phyloP scores from a whole-genome alignment of 2,113 vertebrate genomes.

The Paratilapia polleni region DNA sequence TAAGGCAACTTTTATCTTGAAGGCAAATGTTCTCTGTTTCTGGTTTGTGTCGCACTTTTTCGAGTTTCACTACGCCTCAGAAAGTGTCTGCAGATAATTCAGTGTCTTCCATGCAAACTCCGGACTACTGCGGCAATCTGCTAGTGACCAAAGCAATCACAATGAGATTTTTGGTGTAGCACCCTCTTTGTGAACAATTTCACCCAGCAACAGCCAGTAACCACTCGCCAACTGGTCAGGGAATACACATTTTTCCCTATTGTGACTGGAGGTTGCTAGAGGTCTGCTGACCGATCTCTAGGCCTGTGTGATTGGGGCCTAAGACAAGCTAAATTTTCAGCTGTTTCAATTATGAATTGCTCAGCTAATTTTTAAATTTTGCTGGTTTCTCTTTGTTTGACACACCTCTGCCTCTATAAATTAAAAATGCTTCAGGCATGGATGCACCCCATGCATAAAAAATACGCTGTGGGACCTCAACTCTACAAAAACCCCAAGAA shows the following conservation, averaged over 20 bases:
- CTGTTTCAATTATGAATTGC: no score
- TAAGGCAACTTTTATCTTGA: accelerated
- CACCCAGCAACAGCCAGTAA: not conserved
- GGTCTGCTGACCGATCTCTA: no score
- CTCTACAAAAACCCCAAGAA: not conserved
- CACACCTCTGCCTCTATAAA: not conserved
- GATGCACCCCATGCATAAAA: not conserved
- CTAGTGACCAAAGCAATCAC: no score
- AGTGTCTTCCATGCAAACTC: not conserved
- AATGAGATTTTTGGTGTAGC: accelerated
- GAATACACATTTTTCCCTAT: no score
- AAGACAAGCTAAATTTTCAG: no score
- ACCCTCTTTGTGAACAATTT: not conserved
- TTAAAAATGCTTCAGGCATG: not conserved
- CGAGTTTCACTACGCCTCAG: no score
- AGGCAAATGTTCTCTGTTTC: not conserved
- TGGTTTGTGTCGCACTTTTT: no score
- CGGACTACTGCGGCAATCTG: not conserved
- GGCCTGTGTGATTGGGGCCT: no score
- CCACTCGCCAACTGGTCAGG: not conserved
- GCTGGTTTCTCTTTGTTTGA: not conserved
- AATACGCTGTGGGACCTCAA: not conserved
- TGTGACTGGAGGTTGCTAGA: no score
- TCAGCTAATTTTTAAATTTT: no score
- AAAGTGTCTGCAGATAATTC: not conserved